Percentiles rank a stretch among this genome's conserved stretches.
phyloP scores from a whole-genome alignment of 2,797 vertebrate species.

The Aldrovandia affinis region DNA sequence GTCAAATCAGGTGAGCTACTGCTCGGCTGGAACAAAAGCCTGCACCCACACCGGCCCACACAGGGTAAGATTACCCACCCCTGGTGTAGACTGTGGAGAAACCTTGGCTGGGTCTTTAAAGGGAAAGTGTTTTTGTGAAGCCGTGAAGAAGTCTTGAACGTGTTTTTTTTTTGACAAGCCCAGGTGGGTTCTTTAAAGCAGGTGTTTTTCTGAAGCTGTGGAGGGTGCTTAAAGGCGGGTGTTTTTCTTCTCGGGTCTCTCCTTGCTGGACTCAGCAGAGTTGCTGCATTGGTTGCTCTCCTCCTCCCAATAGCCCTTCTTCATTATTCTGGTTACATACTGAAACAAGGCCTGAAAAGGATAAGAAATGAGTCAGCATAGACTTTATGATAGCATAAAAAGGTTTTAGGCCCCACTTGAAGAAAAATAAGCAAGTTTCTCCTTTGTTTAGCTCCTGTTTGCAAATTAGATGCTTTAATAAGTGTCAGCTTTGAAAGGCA shows the following conservation, averaged over 20 bases:
- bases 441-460: background rate
- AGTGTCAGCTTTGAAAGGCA: background rate
- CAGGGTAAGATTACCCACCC: too few species aligned
- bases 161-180: background rate
- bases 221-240: conserved; percentile 62
- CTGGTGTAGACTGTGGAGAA: background rate
- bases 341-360: conserved; percentile 73
- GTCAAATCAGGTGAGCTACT: too few species aligned
- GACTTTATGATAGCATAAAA: too few species aligned
- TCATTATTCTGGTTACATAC: conserved; percentile 72
- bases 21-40: too few species aligned
- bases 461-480: background rate
- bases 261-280: conserved; percentile 53
- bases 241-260: conserved; percentile 69
- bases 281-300: conserved; percentile 59
- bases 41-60: too few species aligned
- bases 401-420: background rate
- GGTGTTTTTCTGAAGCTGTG: background rate
- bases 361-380: too few species aligned
- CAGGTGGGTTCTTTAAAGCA: too few species aligned
- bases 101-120: background rate
- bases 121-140: background rate
- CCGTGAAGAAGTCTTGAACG: background rate
- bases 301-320: conserved; percentile 67
- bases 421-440: background rate